Base-by-base conservation (phyloP, 92 coral and sea anemone genomes). In the Pocillopora grandis region DNA sequence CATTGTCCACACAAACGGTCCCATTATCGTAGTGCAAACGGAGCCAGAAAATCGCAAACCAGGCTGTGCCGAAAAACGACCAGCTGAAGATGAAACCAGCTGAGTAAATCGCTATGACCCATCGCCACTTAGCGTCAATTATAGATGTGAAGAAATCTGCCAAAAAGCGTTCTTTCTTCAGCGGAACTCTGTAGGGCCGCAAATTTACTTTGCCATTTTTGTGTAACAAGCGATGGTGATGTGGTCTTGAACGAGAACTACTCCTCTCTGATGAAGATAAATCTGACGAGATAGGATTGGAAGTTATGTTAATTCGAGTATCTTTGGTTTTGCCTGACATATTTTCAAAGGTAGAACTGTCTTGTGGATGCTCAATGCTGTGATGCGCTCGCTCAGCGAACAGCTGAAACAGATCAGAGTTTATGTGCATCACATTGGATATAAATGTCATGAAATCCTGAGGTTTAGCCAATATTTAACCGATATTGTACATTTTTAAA, bases 61-160 rank as follows among this genome's bases (percentile, higher is more conserved):
- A 97, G 3, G 82, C 36, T 14, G 98, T 90, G 33, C 99, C 99
- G 79, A 97, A 97, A 21, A 92, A 86, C 14, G 87, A 37, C 99
- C 99, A 97, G 63, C 99, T 97, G 68, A 79, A 83, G 56, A 97
- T 86, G 79, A 94, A 97, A 65, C 91, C 93, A 0, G 94, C 77
- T 9, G 95, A 87, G 61, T 92, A 97, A 23, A 90, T 83, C 59
- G 86, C 70, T 48, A 83, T 81, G 18, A 97, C 91, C 98, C 97
- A 94, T 7, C 82, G 89, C 93, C 98, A 97, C 58, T 95, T 95
- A 23, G 94, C 92, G 83, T 97, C 99, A 69, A 97, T 87, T 21
- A 92, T 82, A 10, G 99, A 94, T 0, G 98, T 97, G 71, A 97
- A 97, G 66, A 90, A 87, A 79, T 97, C 99, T 9, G 95, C 92